Evolutionary conservation across 2,888 invertebrate genomes (phyloP), one percentile per base, ranked within the genome.

Genomic region (Sesia bembeciformis): DNA sequence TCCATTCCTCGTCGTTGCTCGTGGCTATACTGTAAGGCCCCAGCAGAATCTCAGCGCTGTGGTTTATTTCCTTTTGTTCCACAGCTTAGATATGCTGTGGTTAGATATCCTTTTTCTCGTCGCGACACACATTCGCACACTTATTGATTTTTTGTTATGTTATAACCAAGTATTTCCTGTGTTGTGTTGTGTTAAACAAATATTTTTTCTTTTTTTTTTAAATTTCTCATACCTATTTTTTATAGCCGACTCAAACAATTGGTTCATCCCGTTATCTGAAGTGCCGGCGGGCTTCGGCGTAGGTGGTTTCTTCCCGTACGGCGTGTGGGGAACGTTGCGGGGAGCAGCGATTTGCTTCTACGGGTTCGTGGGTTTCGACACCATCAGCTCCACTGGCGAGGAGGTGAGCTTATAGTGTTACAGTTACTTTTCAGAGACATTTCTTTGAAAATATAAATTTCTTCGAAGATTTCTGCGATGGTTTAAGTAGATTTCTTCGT

Each of bases 281-380:
- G 77, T 90, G 0, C 88, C 90, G 2, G 52, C 57, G 3, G 83
- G 79, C 0, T 71, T 70, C 5, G 98, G 98, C 0, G 71, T 70
- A 0, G 98, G 98, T 0, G 98, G 98, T 0, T 98, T 97, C 81
- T 92, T 96, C 70, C 98, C 98, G 0, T 98, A 93, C 76, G 98
- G 98, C 0, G 87, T 95, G 58, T 90, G 92, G 53, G 98, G 97
- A 0, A 93, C 94, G 2, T 90, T 97, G 76, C 90, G 91, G 7
- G 97, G 96, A 0, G 92, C 96, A 0, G 96, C 96, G 0, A 93
- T 94, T 54, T 96, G 95, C 70, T 95, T 95, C 80, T 97, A 95
- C 74, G 97, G 96, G 3, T 98, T 97, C 74, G 96, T 97, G 4
- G 98, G 98, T 0, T 98, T 98, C 75, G 98, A 98, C 74, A 93